phyloP scores from a whole-genome alignment of 2,113 vertebrate species.

The Dolichallabes microphthalmus region DNA sequence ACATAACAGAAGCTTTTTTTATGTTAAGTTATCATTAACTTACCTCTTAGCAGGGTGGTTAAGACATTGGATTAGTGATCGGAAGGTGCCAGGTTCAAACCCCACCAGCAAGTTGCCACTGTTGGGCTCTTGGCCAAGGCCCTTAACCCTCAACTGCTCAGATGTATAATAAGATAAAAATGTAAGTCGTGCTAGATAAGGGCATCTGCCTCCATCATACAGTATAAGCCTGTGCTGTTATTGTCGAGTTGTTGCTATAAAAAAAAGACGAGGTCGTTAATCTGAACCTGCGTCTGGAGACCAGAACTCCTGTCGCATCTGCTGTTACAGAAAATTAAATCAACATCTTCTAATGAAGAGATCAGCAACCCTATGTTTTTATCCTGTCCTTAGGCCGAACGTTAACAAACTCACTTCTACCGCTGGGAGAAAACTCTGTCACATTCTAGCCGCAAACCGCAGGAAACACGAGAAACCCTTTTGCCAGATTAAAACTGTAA shows the following conservation, averaged over 20 bases:
- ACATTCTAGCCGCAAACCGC: not conserved
- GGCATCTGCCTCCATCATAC: not conserved
- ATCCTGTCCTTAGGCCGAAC: not conserved
- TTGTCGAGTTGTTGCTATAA: not conserved
- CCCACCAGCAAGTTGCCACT: too few relatives aligned
- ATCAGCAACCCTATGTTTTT: not conserved
- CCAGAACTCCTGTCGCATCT: not conserved
- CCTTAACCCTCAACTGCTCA: too few relatives aligned
- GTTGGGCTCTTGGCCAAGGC: too few relatives aligned
- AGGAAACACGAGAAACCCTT: constrained; percentile 25
- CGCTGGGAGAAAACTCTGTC: constrained; percentile 1
- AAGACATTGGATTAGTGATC: too few relatives aligned
- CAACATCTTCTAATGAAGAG: not conserved
- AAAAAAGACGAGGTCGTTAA: not conserved
- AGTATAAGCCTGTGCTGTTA: not conserved
- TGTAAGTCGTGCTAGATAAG: too few relatives aligned
- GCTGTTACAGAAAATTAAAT: not conserved
- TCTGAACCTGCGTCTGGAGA: not conserved
- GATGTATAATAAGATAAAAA: too few relatives aligned
- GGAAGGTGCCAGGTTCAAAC: too few relatives aligned
- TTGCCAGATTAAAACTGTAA: constrained; percentile 47
- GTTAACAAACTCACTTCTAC: not conserved
- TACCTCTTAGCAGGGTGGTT: too few relatives aligned
- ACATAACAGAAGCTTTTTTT: not conserved
- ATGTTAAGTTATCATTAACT: too few relatives aligned